Evolutionary conservation across 2,888 invertebrate genomes (phyloP).

Genomic region (Hirtodrosophila duncani): DNA sequence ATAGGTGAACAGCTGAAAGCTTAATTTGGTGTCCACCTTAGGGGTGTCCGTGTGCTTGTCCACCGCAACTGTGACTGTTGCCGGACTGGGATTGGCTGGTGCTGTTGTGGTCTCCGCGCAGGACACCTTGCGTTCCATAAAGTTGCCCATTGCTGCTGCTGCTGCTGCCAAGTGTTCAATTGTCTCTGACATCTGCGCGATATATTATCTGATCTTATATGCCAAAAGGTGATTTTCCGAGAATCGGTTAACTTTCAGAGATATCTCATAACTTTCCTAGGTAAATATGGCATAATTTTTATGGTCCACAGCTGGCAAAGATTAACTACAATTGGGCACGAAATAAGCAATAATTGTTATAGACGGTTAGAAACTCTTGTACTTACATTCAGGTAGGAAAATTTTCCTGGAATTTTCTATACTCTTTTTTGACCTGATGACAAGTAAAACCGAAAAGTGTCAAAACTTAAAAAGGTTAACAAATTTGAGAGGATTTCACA

Average conservation of each 20-base stretch:
- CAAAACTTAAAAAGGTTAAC: no score
- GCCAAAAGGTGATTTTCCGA: no score
- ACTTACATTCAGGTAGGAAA: no score
- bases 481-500: no score
- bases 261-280: no score
- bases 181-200: constrained; percentile 49
- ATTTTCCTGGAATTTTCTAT: no score
- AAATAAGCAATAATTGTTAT: no score
- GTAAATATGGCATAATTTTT: no score
- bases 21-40: constrained; percentile 27
- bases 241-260: no score
- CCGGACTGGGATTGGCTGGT: constrained; percentile 28
- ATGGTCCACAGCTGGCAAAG: constrained; percentile 23
- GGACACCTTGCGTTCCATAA: constrained; percentile 23
- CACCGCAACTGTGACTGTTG: background rate
- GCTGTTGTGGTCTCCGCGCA: constrained; percentile 29
- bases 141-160: constrained; percentile 41
- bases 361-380: no score
- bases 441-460: no score
- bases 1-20: constrained; percentile 56
- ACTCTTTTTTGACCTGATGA: no score
- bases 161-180: constrained; percentile 23
- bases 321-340: constrained; percentile 16
- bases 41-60: constrained; percentile 3
- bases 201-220: constrained; percentile 27